A percentile compares a stretch with the other conserved stretches of the same genome.
phyloP scores from a whole-genome alignment of 1,140 invertebrate genomes.

The Trypoxylus dichotomus region DNA sequence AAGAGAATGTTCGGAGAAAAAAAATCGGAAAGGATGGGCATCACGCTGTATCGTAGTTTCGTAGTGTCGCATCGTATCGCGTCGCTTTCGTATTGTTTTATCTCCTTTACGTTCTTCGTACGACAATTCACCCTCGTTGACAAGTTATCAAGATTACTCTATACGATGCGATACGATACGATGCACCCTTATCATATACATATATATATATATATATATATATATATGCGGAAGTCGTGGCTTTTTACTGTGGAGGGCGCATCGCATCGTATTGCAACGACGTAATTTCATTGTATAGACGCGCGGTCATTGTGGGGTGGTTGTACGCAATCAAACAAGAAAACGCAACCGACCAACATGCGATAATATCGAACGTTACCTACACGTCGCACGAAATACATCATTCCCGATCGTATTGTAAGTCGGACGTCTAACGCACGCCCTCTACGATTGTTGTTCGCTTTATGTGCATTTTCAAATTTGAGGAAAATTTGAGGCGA shows the following conservation, averaged over 20 bases:
- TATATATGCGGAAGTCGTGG: slow-evolving; percentile 19
- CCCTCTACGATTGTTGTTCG: not conserved
- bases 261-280: slow-evolving; percentile 32
- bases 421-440: not conserved
- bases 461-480: not conserved
- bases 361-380: not conserved
- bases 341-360: slow-evolving; percentile 2
- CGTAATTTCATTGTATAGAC: slow-evolving; percentile 30
- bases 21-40: too few species aligned
- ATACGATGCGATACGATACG: slow-evolving; percentile 29
- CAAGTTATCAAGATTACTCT: slow-evolving; percentile 28
- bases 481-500: not conserved
- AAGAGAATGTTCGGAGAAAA: too few species aligned
- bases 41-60: too few species aligned
- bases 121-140: slow-evolving; percentile 24
- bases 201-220: too few species aligned
- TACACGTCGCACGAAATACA: not conserved
- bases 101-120: not conserved
- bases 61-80: too few species aligned
- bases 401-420: not conserved
- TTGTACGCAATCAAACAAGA: slow-evolving; percentile 28
- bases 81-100: too few species aligned
- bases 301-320: not conserved
- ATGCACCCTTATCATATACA: slow-evolving; percentile 31
- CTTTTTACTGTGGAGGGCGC: slow-evolving; percentile 27